Conservation (phyloP, 2,113 vertebrate genomes). For the Cryptomyrus ogoouensis region DNA sequence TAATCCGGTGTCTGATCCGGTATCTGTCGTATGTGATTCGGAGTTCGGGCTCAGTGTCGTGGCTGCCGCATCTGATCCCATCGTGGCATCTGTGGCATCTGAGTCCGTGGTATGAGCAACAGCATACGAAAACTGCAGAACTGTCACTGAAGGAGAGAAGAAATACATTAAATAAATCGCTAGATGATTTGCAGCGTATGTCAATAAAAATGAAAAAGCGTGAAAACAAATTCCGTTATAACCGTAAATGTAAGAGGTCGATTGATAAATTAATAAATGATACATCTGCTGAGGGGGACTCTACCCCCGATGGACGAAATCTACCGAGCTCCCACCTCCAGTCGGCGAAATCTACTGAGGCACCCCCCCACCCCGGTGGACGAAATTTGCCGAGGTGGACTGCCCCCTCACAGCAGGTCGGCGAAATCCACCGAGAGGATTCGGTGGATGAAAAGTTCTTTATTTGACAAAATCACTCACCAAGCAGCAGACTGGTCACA, state of each 20-base stretch:
- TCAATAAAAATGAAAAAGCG: not conserved
- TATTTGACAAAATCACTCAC: not conserved
- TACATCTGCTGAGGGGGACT: not conserved
- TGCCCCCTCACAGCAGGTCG: not conserved
- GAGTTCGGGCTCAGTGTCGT: not conserved
- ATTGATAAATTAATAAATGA: not conserved
- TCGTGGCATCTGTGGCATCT: not conserved
- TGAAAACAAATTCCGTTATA: not conserved
- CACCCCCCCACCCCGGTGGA: not conserved
- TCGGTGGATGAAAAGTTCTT: not conserved
- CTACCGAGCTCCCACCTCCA: not conserved
- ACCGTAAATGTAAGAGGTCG: not conserved
- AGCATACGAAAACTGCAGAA: not conserved
- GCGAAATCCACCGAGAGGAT: not conserved
- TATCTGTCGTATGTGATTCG: not conserved
- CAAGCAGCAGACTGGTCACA: slow-evolving; percentile 1
- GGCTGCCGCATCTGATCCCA: not conserved
- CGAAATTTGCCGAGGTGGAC: not conserved
- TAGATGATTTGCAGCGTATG: not conserved
- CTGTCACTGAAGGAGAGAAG: not conserved
- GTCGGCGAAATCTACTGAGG: not conserved
- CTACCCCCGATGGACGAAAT: not conserved
- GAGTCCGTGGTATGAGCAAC: not conserved
- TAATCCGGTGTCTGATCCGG: not conserved
- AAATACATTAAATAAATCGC: not conserved